These are phyloP conservation scores for Xylota sylvarum DNA, from an alignment of 2,888 invertebrate species.

Conservation along the genomic window DNA sequence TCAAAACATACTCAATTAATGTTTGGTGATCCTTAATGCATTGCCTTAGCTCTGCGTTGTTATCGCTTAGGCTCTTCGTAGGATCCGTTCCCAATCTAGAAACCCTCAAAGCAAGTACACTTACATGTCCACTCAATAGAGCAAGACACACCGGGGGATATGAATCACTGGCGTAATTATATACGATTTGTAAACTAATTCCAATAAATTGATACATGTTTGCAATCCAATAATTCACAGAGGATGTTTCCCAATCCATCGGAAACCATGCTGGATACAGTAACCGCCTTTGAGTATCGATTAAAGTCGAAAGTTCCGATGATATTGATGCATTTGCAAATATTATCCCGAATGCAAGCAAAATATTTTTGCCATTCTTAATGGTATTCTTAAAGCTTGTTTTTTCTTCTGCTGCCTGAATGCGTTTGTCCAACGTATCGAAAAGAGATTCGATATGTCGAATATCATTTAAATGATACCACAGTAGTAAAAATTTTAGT, in stretches of 20 bases:
- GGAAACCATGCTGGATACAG: slow-evolving; percentile 81
- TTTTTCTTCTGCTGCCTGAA: slow-evolving; percentile 69
- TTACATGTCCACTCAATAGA: slow-evolving; percentile 79
- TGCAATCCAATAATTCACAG: slow-evolving; percentile 77
- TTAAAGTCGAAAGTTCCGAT: neutral
- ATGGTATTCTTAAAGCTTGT: slow-evolving; percentile 68
- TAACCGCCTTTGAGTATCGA: slow-evolving; percentile 71
- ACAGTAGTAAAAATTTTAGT: slow-evolving; percentile 78
- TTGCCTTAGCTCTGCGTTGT: slow-evolving; percentile 77
- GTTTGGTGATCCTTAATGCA: slow-evolving; percentile 80
- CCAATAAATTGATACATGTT: slow-evolving; percentile 80
- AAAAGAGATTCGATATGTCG: slow-evolving; percentile 68
- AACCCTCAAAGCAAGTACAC: slow-evolving; percentile 79
- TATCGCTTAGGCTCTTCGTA: neutral
- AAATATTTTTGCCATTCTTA: neutral
- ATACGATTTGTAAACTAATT: slow-evolving; percentile 70
- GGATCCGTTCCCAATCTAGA: slow-evolving; percentile 76
- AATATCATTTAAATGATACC: slow-evolving; percentile 77
- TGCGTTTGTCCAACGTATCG: slow-evolving; percentile 78
- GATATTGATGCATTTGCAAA: neutral
- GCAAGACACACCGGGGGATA: slow-evolving; percentile 80
- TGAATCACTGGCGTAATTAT: slow-evolving; percentile 79
- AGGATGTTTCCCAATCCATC: slow-evolving; percentile 79
- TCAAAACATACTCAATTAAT: slow-evolving; percentile 75
- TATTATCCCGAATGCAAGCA: no score